phyloP scores from a whole-genome alignment of 53 echinoderm and acorn worm species.

The Echinometra lucunter region DNA sequence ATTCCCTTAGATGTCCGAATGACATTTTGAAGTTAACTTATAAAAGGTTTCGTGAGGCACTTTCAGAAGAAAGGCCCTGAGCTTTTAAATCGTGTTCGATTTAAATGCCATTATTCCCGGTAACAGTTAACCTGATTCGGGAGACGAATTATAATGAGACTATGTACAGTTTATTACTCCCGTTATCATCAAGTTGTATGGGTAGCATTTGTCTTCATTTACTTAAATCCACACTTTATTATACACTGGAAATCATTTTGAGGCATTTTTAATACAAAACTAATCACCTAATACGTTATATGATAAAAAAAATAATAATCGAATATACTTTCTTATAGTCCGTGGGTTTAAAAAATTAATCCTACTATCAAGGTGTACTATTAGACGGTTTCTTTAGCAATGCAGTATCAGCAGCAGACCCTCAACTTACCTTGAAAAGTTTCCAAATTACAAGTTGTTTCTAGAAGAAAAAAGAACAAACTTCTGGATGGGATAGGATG shows the following conservation, averaged over 20 bases:
- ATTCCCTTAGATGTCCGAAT: conserved; percentile 24
- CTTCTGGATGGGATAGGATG: not conserved
- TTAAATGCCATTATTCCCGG: not conserved
- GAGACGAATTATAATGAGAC: not conserved
- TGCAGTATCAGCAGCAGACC: too few species aligned
- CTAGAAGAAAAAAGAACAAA: not conserved
- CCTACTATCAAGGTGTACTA: too few species aligned
- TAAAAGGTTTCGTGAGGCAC: conserved; percentile 7
- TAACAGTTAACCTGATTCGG: not conserved
- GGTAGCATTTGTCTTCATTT: not conserved
- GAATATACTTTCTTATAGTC: too few species aligned
- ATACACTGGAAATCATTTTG: too few species aligned
- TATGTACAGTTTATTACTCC: not conserved
- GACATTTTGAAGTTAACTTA: conserved; percentile 12
- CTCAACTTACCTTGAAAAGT: not conserved
- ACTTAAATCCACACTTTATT: too few species aligned
- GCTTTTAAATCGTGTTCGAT: not conserved
- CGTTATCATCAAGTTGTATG: not conserved
- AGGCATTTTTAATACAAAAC: too few species aligned
- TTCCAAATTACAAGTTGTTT: not conserved
- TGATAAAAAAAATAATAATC: too few species aligned
- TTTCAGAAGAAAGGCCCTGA: not conserved
- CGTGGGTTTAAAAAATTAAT: too few species aligned
- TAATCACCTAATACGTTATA: too few species aligned
- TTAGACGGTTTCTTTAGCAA: too few species aligned